Conservation (phyloP, 2,113 vertebrate species). For the Urocitellus parryii region DNA sequence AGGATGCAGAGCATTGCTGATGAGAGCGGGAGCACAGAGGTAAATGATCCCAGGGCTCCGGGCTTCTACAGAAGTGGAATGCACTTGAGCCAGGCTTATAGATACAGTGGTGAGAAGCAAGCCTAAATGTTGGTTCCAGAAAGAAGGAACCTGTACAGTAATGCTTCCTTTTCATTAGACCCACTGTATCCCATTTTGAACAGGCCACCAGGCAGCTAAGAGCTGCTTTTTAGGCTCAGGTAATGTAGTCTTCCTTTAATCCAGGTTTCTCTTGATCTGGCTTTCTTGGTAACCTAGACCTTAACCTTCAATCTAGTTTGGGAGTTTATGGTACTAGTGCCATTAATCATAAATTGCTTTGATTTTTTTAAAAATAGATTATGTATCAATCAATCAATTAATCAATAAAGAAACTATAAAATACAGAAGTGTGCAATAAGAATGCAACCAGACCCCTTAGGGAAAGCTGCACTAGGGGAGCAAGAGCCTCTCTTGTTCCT, state of each 20-base stretch:
- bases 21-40: fast-evolving
- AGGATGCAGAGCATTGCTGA: background rate
- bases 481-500: background rate
- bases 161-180: background rate
- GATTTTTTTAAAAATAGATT: background rate
- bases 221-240: background rate
- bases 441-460: background rate
- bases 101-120: background rate
- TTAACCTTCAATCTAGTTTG: background rate
- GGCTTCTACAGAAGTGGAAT: background rate
- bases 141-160: background rate
- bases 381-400: background rate
- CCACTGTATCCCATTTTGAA: background rate
- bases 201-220: background rate
- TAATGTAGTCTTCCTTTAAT: background rate
- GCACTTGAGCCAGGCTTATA: too few species aligned
- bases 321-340: background rate
- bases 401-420: background rate
- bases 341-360: background rate
- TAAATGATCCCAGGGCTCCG: fast-evolving
- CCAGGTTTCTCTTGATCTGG: background rate
- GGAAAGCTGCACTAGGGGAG: background rate
- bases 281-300: background rate
- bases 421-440: background rate
- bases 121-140: background rate